Base-by-base conservation (phyloP, 2,113 vertebrate species). In the Tringa solitaria region DNA sequence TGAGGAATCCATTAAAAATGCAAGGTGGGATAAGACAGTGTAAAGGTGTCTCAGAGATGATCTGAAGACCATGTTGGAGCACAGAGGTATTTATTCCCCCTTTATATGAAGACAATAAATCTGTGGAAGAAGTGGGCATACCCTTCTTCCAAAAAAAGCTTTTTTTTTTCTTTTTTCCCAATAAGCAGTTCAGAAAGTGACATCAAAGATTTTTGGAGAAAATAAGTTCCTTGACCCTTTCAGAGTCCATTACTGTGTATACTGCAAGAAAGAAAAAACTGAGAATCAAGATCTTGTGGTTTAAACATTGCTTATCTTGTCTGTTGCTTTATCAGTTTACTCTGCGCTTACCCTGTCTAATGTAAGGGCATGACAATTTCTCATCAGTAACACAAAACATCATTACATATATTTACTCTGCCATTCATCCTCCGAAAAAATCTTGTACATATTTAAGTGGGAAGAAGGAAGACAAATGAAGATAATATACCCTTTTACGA, bases 381-480 rank as follows among this genome's bases (percentile, higher is more conserved):
- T 96, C 92, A 91, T 96, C 87, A 89, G 78, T 90, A 90, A 80
- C 81, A 88, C 54, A 83, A 80, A 93, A 77, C 26, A 77, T 73
- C 5, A 0, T 95, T 92, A 93, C 22, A 89, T 89, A 69, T 90
- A 86, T 93, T 96, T 95, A 92, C 41, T 15, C 14, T 84, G 51
- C 10, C 50, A 80, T 77, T 92, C 67, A 77, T 93, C 39, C 51
- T 69, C n/a, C 10, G 15, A 85, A 96, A 93, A 89, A 70, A 33
- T 61, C 61, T 83, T 80, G 63, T 92, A 90, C 82, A 86, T 88
- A 83, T 93, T 93, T 88, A 94, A 95, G 76, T 86, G 28, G 72
- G 53, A 92, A 90, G 54, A 80, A 86, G 43, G 54, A 95, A 97
- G 92, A 95, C 70, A 93, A 90, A 96, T 95, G 75, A 96, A 92